Conservation (phyloP, 2,113 vertebrate genomes). For the Ailuropoda melanoleuca region DNA sequence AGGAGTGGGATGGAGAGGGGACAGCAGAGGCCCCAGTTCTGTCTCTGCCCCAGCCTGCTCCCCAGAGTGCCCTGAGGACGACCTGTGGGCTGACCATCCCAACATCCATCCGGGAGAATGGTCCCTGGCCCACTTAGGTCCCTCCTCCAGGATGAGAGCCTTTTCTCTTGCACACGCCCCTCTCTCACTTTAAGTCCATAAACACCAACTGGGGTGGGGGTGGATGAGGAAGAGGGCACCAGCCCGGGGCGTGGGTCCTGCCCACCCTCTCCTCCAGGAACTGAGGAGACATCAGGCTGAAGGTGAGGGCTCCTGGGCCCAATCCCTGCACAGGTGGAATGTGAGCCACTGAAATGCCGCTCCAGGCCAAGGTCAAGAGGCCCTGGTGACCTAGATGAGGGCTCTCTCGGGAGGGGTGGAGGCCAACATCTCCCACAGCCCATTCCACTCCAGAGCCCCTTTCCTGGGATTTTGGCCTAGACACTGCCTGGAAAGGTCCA, state of each 20-base stretch:
- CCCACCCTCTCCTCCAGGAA: background rate
- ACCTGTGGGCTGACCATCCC: background rate
- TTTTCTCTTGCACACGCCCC: background rate
- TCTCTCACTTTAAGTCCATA: background rate
- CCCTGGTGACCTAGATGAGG: slow-evolving; percentile 76
- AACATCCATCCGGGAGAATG: background rate
- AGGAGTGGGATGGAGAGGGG: slow-evolving; percentile 21
- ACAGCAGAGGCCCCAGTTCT: background rate
- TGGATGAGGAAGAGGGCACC: background rate
- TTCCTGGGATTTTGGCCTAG: background rate
- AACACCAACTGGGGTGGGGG: background rate
- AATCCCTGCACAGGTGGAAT: slow-evolving; percentile 66
- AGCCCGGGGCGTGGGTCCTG: background rate
- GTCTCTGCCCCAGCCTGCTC: background rate
- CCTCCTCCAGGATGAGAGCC: background rate
- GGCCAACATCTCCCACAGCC: slow-evolving; percentile 32
- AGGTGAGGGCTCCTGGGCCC: slow-evolving; percentile 65
- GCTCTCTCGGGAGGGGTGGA: slow-evolving; percentile 56
- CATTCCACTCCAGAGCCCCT: slow-evolving; percentile 22
- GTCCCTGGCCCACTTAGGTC: background rate
- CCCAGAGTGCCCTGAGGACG: background rate
- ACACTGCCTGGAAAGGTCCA: background rate
- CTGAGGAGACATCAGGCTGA: background rate
- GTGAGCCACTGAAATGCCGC: slow-evolving; percentile 63
- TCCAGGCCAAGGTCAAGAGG: slow-evolving; percentile 79